These are phyloP conservation scores for Myotis planiceps DNA, from an alignment of 2,797 vertebrate species.

Conservation along the genomic window DNA sequence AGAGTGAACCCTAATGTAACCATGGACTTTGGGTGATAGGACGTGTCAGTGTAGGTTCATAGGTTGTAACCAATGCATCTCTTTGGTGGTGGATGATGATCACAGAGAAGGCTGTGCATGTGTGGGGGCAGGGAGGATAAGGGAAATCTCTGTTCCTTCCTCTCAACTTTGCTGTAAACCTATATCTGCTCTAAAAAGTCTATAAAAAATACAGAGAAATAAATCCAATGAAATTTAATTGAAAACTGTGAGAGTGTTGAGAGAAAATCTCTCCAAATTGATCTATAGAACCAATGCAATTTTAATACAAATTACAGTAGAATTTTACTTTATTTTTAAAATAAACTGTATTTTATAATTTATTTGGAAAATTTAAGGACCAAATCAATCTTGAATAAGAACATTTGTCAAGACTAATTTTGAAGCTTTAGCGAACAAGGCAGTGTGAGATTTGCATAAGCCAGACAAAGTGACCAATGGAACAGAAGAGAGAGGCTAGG, in stretches of 20 bases:
- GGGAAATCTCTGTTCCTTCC: neutral
- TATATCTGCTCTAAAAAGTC: neutral
- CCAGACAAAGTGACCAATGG: neutral
- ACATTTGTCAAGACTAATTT: neutral
- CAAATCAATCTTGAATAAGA: neutral
- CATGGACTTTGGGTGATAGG: neutral
- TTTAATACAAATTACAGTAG: neutral
- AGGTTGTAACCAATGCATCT: neutral
- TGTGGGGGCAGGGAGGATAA: neutral
- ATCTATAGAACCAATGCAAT: neutral
- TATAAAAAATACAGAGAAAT: neutral
- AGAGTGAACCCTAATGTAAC: neutral
- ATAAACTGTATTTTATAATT: neutral
- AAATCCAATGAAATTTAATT: constrained; percentile 14
- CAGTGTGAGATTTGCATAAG: neutral
- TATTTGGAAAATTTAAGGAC: constrained; percentile 18
- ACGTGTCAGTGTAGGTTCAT: neutral
- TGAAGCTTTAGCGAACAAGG: neutral
- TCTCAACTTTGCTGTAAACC: neutral
- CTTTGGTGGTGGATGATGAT: neutral
- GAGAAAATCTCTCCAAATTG: neutral
- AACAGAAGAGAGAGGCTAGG: neutral
- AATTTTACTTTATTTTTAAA: neutral
- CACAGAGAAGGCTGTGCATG: accelerated
- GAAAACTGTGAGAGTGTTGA: neutral